Conservation (phyloP, 2,113 vertebrate genomes). For the Cavia porcellus region DNA sequence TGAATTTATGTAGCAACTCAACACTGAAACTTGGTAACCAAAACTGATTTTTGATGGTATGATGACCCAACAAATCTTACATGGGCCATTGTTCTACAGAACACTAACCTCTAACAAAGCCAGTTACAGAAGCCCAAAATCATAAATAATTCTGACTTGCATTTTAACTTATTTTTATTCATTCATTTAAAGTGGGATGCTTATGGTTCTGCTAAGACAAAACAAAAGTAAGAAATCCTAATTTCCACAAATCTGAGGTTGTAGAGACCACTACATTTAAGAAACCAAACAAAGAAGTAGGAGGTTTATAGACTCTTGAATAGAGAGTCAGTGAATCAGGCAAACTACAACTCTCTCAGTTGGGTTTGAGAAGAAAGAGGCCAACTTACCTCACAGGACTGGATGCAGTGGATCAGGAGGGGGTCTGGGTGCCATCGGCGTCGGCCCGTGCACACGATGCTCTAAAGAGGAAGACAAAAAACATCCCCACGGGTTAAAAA, state of each 20-base stretch:
- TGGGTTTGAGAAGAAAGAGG: too few species aligned
- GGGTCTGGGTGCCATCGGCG: slow-evolving; percentile 95
- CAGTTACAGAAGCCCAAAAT: slow-evolving; percentile 26
- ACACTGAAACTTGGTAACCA: slow-evolving; percentile 49
- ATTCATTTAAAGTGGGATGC: slow-evolving; percentile 25
- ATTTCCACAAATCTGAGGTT: not conserved
- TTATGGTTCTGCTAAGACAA: slow-evolving; percentile 29
- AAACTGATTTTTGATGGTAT: not conserved
- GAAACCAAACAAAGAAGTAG: not conserved
- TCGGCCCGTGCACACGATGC: slow-evolving; percentile 95
- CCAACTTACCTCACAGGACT: slow-evolving; percentile 95
- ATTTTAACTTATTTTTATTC: slow-evolving; percentile 43
- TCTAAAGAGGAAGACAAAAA: slow-evolving; percentile 85
- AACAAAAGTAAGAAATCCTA: not conserved
- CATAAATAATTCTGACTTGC: slow-evolving; percentile 48
- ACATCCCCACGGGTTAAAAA: not conserved
- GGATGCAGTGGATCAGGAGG: slow-evolving; percentile 93
- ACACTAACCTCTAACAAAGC: not conserved
- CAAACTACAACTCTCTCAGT: not conserved
- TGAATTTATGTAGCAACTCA: slow-evolving; percentile 8
- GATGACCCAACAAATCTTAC: not conserved
- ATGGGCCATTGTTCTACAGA: not conserved
- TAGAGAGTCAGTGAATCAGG: not conserved
- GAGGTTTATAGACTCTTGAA: too few species aligned
- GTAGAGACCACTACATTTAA: not conserved